These are phyloP conservation scores for Acestrorhynchus altus DNA, from an alignment of 2,797 vertebrate species.

Conservation along the genomic window DNA sequence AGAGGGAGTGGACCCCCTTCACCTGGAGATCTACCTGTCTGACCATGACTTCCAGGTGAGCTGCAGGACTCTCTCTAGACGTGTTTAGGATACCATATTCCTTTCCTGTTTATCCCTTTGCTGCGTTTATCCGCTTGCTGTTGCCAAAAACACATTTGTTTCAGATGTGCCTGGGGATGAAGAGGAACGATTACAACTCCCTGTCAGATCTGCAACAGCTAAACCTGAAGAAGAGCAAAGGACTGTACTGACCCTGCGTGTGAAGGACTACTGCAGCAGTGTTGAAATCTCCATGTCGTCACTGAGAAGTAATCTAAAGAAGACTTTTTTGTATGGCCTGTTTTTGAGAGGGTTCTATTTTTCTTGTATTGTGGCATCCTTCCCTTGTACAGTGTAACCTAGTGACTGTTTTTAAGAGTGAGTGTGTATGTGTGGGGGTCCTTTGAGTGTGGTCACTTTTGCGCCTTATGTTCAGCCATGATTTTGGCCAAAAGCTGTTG, in stretches of 20 bases:
- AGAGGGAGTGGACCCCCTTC: slow-evolving; percentile 76
- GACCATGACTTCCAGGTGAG: slow-evolving; percentile 73
- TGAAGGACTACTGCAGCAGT: slow-evolving; percentile 62
- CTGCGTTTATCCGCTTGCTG: neutral
- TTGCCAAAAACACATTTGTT: slow-evolving; percentile 54
- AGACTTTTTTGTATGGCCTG: slow-evolving; percentile 51
- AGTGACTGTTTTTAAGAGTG: slow-evolving; percentile 42
- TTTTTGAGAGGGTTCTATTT: slow-evolving; percentile 50
- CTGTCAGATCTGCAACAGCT: slow-evolving; percentile 74
- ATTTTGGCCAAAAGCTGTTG: slow-evolving; percentile 56
- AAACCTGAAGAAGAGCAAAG: slow-evolving; percentile 81
- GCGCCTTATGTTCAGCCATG: slow-evolving; percentile 43
- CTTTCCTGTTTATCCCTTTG: neutral
- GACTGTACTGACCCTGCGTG: slow-evolving; percentile 68
- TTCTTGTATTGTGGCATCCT: slow-evolving; percentile 47
- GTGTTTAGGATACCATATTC: no score
- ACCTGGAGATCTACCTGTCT: slow-evolving; percentile 77
- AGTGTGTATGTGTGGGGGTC: slow-evolving; percentile 14
- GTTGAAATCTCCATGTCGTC: slow-evolving; percentile 37
- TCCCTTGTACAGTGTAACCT: slow-evolving; percentile 61
- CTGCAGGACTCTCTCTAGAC: neutral
- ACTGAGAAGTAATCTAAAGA: slow-evolving; percentile 31
- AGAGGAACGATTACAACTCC: slow-evolving; percentile 72
- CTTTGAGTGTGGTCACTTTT: slow-evolving; percentile 40
- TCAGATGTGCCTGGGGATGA: slow-evolving; percentile 80